phyloP scores from a whole-genome alignment of 2,888 invertebrate genomes.

The Zele albiditarsus region DNA sequence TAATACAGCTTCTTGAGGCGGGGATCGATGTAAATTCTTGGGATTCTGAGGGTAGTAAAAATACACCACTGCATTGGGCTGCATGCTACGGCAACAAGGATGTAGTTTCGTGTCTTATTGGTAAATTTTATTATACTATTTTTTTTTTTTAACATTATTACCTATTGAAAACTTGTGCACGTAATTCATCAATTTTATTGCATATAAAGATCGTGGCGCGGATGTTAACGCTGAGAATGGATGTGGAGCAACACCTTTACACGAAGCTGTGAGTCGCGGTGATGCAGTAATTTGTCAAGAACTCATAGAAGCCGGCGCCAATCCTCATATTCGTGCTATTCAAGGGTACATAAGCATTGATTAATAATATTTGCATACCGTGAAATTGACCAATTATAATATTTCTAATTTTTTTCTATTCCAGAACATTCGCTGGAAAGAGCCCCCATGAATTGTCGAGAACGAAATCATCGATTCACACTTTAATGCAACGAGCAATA shows the following conservation, averaged over 20 bases:
- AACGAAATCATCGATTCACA: slow-evolving; percentile 61
- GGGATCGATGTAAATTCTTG: slow-evolving; percentile 77
- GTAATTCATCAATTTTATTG: not conserved
- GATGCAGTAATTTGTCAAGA: slow-evolving; percentile 75
- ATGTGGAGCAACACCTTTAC: slow-evolving; percentile 77
- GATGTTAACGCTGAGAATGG: slow-evolving; percentile 76
- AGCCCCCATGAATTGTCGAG: slow-evolving; percentile 67
- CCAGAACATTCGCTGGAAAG: slow-evolving; percentile 68
- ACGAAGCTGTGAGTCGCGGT: slow-evolving; percentile 77
- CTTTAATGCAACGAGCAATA: slow-evolving; percentile 62
- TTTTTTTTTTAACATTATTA: slow-evolving; percentile 8
- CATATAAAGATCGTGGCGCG: slow-evolving; percentile 74
- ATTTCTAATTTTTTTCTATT: slow-evolving; percentile 20
- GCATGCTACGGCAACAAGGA: slow-evolving; percentile 77
- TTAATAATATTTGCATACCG: not conserved
- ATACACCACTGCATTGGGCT: slow-evolving; percentile 80
- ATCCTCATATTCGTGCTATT: slow-evolving; percentile 74
- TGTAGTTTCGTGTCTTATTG: slow-evolving; percentile 75
- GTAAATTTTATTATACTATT: slow-evolving; percentile 62
- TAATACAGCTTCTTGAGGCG: slow-evolving; percentile 76
- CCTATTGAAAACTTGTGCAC: not conserved
- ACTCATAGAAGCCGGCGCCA: slow-evolving; percentile 76
- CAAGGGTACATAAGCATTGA: slow-evolving; percentile 70
- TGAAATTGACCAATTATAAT: not conserved
- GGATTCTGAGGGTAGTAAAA: slow-evolving; percentile 77